phyloP scores from a whole-genome alignment of 2,797 vertebrate species.

The Synaphobranchus kaupii region DNA sequence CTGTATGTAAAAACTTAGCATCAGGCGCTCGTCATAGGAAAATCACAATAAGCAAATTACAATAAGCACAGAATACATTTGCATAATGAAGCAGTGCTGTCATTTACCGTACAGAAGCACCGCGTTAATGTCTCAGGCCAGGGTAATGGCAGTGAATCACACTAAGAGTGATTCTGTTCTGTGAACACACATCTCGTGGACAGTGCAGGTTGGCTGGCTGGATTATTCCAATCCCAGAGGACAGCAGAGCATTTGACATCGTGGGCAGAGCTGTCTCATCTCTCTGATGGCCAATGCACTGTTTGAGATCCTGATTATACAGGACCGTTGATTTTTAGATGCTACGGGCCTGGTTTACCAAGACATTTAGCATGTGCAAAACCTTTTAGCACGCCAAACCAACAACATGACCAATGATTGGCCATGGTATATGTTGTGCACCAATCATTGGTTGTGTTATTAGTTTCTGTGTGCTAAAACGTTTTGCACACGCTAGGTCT shows the following conservation, averaged over 20 bases:
- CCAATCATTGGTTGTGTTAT: no score
- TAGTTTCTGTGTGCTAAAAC: no score
- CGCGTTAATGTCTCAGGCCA: background rate
- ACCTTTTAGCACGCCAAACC: no score
- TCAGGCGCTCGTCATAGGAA: background rate
- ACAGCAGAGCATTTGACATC: background rate
- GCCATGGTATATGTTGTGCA: no score
- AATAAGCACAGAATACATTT: background rate
- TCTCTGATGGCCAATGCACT: background rate
- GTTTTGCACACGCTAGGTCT: no score
- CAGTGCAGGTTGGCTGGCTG: background rate
- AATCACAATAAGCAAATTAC: no score
- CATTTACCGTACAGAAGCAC: background rate
- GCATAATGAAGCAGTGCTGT: background rate
- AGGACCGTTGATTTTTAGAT: no score
- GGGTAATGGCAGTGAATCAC: background rate
- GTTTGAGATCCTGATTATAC: slow-evolving; percentile 5
- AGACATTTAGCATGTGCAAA: no score
- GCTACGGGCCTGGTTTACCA: background rate
- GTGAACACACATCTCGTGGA: background rate
- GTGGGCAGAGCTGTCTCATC: background rate
- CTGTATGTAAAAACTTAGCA: background rate
- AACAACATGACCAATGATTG: no score
- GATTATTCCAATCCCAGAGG: background rate
- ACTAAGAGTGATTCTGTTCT: background rate